These are phyloP conservation scores for Lacerta bilineata DNA, from an alignment of 2,797 vertebrate genomes.

Conservation along the genomic window DNA sequence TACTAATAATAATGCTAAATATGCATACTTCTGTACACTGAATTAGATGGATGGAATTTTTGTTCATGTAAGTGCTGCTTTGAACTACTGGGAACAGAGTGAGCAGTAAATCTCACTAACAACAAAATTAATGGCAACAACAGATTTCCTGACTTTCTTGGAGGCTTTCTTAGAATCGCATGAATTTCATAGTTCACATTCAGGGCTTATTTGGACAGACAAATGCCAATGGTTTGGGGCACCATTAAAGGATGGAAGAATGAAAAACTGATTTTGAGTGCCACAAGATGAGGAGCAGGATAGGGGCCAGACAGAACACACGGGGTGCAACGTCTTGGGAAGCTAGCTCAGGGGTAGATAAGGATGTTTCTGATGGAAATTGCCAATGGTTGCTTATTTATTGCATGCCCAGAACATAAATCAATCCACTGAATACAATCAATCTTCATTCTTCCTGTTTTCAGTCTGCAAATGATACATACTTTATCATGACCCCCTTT, in stretches of 20 bases:
- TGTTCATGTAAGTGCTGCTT: constrained; percentile 2
- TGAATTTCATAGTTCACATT: not conserved
- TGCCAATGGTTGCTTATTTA: too few species aligned
- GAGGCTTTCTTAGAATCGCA: not conserved
- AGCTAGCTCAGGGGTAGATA: too few species aligned
- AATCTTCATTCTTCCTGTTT: too few species aligned
- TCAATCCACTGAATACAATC: too few species aligned
- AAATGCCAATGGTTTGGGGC: not conserved
- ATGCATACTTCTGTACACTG: not conserved
- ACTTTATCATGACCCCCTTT: too few species aligned
- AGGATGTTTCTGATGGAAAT: too few species aligned
- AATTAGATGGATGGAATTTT: not conserved
- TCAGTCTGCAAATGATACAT: too few species aligned
- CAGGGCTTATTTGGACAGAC: not conserved
- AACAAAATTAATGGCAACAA: constrained; percentile 11
- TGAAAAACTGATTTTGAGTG: not conserved
- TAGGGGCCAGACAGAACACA: not conserved
- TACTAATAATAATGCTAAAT: too few species aligned
- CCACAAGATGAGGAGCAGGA: too few species aligned
- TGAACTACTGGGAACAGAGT: not conserved
- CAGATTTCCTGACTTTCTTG: not conserved
- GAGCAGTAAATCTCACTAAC: constrained; percentile 2
- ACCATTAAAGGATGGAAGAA: not conserved
- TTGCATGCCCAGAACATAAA: too few species aligned
- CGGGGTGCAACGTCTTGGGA: too few species aligned